Evolutionary conservation across 2,888 invertebrate genomes (phyloP).

Genomic region (Ariolimax columbianus): DNA sequence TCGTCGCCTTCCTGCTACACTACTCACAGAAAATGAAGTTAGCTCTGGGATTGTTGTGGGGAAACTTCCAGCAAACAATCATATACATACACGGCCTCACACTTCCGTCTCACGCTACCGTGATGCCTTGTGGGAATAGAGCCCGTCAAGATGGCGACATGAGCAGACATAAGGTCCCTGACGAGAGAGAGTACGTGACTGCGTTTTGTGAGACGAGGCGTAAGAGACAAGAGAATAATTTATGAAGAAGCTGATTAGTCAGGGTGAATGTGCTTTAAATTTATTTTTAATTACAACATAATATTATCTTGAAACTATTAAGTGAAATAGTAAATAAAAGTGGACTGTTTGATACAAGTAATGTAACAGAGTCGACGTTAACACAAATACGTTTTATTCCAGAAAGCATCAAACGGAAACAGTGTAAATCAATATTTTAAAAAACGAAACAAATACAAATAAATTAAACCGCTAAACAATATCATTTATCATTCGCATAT

Average conservation of each 20-base stretch:
- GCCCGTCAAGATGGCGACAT: not conserved
- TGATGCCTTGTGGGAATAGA: conserved; percentile 36
- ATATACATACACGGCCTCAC: conserved; percentile 43
- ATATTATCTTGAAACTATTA: too few species aligned
- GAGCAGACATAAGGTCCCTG: not conserved
- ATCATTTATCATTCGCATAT: too few species aligned
- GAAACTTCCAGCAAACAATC: conserved; percentile 47
- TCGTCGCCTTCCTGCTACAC: conserved; percentile 43
- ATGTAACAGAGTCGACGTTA: too few species aligned
- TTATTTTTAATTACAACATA: too few species aligned
- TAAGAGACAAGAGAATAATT: not conserved
- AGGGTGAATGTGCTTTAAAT: not conserved
- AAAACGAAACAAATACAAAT: too few species aligned
- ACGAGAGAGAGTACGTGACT: not conserved
- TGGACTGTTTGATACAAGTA: too few species aligned
- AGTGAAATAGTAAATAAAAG: too few species aligned
- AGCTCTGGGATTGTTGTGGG: conserved; percentile 50
- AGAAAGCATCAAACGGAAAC: too few species aligned
- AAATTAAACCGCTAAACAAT: too few species aligned
- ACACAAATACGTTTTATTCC: too few species aligned
- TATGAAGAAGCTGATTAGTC: not conserved
- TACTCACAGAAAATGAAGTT: conserved; percentile 52
- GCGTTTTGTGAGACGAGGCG: not conserved
- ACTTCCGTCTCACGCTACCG: conserved; percentile 33
- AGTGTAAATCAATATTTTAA: too few species aligned